phyloP scores from a whole-genome alignment of 1,140 invertebrate genomes.

The Drosophila bocki region DNA sequence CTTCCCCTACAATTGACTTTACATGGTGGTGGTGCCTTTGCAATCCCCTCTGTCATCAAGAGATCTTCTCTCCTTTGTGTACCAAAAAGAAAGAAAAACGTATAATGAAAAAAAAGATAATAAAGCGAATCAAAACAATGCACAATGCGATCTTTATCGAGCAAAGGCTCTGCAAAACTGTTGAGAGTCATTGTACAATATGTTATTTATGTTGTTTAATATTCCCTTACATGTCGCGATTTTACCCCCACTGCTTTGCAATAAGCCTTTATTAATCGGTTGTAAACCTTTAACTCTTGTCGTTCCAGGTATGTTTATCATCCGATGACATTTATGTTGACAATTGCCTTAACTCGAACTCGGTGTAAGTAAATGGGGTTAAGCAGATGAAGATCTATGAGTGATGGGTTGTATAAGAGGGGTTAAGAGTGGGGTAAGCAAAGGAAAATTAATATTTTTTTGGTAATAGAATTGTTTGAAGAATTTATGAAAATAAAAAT shows the following conservation, averaged over 20 bases:
- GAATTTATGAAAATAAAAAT: not conserved
- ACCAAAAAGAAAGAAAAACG: slow-evolving; percentile 1
- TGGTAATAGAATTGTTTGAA: not conserved
- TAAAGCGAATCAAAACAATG: slow-evolving; percentile 57
- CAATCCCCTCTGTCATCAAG: slow-evolving; percentile 28
- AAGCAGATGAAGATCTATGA: slow-evolving; percentile 35
- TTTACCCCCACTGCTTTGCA: not conserved
- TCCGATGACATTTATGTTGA: slow-evolving; percentile 54
- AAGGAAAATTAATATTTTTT: not conserved
- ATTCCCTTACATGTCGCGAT: slow-evolving; percentile 57
- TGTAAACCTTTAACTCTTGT: slow-evolving; percentile 60
- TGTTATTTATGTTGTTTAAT: slow-evolving; percentile 78
- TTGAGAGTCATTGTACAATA: slow-evolving; percentile 72
- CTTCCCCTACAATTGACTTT: slow-evolving; percentile 76
- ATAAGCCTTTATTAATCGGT: slow-evolving; percentile 56
- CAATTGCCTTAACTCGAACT: slow-evolving; percentile 26
- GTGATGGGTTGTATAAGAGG: slow-evolving; percentile 18
- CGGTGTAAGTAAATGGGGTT: slow-evolving; percentile 47
- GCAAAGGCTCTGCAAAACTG: slow-evolving; percentile 59
- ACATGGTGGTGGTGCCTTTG: slow-evolving; percentile 22
- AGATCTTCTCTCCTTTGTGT: slow-evolving; percentile 33
- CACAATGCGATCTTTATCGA: slow-evolving; percentile 69
- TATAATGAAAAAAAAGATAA: slow-evolving; percentile 1
- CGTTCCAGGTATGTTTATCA: slow-evolving; percentile 64
- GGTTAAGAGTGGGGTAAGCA: not conserved